These are phyloP conservation scores for Bombus breviceps DNA, from an alignment of 1,140 invertebrate genomes.

Conservation along the genomic window DNA sequence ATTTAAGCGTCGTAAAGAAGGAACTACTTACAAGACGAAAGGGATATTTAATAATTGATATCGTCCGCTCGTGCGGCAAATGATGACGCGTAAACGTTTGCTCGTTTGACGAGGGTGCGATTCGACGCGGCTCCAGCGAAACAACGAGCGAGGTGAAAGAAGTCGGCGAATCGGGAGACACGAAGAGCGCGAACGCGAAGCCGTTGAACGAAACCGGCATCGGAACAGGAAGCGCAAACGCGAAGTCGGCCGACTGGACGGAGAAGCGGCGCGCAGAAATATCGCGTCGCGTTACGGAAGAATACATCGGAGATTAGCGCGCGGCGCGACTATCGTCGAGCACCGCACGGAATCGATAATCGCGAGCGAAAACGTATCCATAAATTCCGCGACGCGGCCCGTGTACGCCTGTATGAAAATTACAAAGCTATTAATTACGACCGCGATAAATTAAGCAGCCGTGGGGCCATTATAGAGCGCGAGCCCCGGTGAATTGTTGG, in stretches of 20 bases:
- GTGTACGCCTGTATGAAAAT: slow-evolving; percentile 81
- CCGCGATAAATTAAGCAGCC: slow-evolving; percentile 82
- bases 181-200: background rate
- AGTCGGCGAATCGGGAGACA: background rate
- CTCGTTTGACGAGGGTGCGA: slow-evolving; percentile 27
- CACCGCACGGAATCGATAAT: slow-evolving; percentile 71
- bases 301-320: slow-evolving; percentile 46
- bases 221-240: background rate
- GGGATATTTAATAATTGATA: slow-evolving; percentile 78
- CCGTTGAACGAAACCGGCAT: background rate
- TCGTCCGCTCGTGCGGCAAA: slow-evolving; percentile 29
- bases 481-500: slow-evolving; percentile 82
- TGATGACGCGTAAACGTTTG: slow-evolving; percentile 40
- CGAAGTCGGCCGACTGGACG: no score
- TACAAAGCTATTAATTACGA: slow-evolving; percentile 83
- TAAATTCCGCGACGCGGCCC: slow-evolving; percentile 72
- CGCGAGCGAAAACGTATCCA: slow-evolving; percentile 74
- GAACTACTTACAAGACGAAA: slow-evolving; percentile 78
- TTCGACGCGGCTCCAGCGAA: slow-evolving; percentile 10
- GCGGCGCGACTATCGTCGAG: slow-evolving; percentile 55
- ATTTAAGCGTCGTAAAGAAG: slow-evolving; percentile 82
- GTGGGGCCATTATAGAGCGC: slow-evolving; percentile 81
- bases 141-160: background rate
- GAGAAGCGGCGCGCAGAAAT: slow-evolving; percentile 20
- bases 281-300: slow-evolving; percentile 29